These are phyloP conservation scores for Eremobia ochroleuca DNA, from an alignment of 2,888 invertebrate species.

Conservation along the genomic window DNA sequence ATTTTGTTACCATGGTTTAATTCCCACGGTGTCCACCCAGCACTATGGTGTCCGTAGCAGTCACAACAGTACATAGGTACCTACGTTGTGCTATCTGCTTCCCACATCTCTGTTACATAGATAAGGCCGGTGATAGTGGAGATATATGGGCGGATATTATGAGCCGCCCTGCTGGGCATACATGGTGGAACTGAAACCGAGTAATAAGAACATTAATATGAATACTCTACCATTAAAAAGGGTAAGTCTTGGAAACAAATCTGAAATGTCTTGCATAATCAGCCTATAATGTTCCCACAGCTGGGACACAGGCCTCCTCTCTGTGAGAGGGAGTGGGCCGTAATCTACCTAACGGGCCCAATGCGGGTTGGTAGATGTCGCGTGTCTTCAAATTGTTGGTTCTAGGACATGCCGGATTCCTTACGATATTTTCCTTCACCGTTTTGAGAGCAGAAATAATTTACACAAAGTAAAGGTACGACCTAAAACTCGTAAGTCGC, in stretches of 20 bases:
- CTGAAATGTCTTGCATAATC: not conserved
- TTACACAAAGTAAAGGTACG: not conserved
- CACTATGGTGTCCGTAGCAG: constrained; percentile 45
- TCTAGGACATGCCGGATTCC: not conserved
- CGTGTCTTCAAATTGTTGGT: no score
- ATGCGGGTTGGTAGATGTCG: not conserved
- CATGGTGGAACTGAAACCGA: not conserved
- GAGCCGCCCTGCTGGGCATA: not conserved
- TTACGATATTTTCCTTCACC: not conserved
- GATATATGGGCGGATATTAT: constrained; percentile 62
- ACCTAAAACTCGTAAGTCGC: no score
- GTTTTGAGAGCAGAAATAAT: not conserved
- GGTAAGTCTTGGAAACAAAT: not conserved
- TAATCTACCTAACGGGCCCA: not conserved
- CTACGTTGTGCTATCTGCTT: constrained; percentile 69
- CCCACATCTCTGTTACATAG: constrained; percentile 73
- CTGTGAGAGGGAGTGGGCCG: not conserved
- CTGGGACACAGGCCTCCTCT: not conserved
- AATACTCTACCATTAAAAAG: not conserved
- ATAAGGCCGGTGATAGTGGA: constrained; percentile 65
- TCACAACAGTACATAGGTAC: constrained; percentile 59
- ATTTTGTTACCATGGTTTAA: constrained; percentile 19
- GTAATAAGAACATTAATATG: not conserved
- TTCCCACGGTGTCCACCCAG: constrained; percentile 31
- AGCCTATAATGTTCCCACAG: not conserved